A percentile compares a stretch with the other conserved stretches of the same genome.
Conservation (phyloP, 2,888 invertebrate species). For the Pterostichus niger region DNA sequence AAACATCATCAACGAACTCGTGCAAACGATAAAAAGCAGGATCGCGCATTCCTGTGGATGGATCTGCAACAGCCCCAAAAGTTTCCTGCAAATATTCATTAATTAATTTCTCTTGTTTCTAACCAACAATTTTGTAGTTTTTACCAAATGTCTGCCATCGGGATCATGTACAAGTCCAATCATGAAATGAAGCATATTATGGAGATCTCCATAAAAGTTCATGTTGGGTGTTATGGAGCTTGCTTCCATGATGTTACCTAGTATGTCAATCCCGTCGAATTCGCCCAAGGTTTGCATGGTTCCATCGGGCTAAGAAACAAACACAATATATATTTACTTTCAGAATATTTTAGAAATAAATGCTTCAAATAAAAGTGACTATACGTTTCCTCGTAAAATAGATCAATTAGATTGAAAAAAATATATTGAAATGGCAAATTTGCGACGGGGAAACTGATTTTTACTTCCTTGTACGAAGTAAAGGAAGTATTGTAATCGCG, state of each 20-base stretch:
- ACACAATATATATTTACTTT: too few species aligned
- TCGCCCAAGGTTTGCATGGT: slow-evolving; percentile 81
- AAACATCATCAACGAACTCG: slow-evolving; percentile 87
- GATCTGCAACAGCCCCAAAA: slow-evolving; percentile 90
- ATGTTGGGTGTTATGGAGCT: slow-evolving; percentile 85
- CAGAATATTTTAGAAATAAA: too few species aligned
- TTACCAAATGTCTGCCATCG: slow-evolving; percentile 85
- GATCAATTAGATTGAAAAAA: too few species aligned
- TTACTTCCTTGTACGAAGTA: too few species aligned
- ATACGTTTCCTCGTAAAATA: too few species aligned
- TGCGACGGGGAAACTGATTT: too few species aligned
- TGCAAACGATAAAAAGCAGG: slow-evolving; percentile 95
- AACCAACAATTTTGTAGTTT: too few species aligned
- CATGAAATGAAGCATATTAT: slow-evolving; percentile 90
- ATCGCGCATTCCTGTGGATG: slow-evolving; percentile 92
- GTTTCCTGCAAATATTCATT: slow-evolving; percentile 80
- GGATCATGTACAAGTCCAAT: slow-evolving; percentile 90
- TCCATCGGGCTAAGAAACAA: slow-evolving; percentile 79
- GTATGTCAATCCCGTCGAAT: slow-evolving; percentile 85
- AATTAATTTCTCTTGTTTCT: too few species aligned
- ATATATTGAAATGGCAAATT: too few species aligned
- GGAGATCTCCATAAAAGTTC: slow-evolving; percentile 87
- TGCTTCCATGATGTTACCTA: slow-evolving; percentile 90
- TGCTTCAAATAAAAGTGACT: too few species aligned
- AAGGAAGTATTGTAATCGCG: too few species aligned